Base-by-base conservation (phyloP, 2,797 vertebrate genomes). In the Acrocephalus scirpaceus region DNA sequence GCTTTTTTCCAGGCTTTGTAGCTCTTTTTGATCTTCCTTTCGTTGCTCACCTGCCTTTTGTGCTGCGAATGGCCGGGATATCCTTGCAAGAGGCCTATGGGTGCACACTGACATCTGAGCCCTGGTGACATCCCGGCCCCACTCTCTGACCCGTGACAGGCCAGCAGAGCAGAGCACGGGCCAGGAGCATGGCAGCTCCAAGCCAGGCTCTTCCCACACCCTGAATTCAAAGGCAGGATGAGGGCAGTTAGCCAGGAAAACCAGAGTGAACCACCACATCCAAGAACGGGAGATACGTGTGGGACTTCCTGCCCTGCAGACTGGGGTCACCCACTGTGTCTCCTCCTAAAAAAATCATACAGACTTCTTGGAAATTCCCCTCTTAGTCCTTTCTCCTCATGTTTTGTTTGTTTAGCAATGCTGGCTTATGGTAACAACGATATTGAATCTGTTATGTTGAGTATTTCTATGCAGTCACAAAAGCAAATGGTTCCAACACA, bases 61-160 rank as follows among this genome's bases (percentile, higher is more conserved):
- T 86, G 82, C 79, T 0, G 0, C 0, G 3, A 32, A 6, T 4
- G 4, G 38, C n/a, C 0, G 2, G 21, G 76, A 27, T 64, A 57
- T 25, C 67, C 74, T 74, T 0, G 0, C 38, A 1, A 0, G 0
- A 65, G 86, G 61, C 10, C 47, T 9, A 0, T 2, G 83, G 57
- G 34, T 38, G 72, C 10, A 1, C 0, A 0, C 53, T 36, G 60
- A 19, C 1, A 2, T 27, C 58, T 2, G 0, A 0, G 48, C 53
- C 48, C 57, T 47, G 0, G 61, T 36, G 72, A 22, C 0, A 2
- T 25, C 53, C n/a, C 0, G 0, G 53, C 62, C 65, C 45, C 0
- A 5, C 61, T 77, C 73, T 29, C 27, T 62, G 90, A 60, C 42
- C 90, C 0, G 0, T 5, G 40, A 8, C 10, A 3, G 17, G 76